phyloP scores from a whole-genome alignment of 2,113 vertebrate genomes.

The Oxyruncus cristatus region DNA sequence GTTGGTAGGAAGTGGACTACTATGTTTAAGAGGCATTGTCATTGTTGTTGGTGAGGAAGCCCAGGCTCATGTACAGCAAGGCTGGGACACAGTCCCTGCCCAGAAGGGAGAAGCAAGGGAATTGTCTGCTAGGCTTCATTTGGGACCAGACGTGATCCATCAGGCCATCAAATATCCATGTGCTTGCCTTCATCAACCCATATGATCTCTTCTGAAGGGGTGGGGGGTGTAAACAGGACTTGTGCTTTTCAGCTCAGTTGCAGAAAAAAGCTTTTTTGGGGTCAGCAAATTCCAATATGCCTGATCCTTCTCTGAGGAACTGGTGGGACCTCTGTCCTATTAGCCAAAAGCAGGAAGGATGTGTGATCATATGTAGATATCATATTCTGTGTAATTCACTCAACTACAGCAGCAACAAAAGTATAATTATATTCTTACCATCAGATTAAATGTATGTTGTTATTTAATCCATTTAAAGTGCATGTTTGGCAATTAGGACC shows the following conservation, averaged over 20 bases:
- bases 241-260: not conserved
- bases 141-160: not conserved
- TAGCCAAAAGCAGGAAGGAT: not conserved
- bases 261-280: not conserved
- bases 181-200: not conserved
- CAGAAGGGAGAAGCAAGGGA: not conserved
- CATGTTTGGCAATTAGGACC: not conserved
- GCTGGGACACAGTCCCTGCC: not conserved
- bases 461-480: not conserved
- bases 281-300: fast-evolving
- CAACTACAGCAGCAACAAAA: not conserved
- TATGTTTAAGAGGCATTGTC: not conserved
- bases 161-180: not conserved
- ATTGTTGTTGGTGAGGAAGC: not conserved
- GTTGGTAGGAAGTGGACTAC: not conserved
- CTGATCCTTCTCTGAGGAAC: not conserved
- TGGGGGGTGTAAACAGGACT: not conserved
- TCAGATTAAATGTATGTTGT: not conserved
- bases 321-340: not conserved
- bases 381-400: not conserved
- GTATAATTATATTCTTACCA: not conserved
- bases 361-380: not conserved
- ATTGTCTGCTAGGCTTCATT: not conserved
- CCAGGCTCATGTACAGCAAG: not conserved
- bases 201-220: not conserved